Evolutionary conservation across 2,888 invertebrate genomes (phyloP).

Genomic region (Deroplatys truncata): DNA sequence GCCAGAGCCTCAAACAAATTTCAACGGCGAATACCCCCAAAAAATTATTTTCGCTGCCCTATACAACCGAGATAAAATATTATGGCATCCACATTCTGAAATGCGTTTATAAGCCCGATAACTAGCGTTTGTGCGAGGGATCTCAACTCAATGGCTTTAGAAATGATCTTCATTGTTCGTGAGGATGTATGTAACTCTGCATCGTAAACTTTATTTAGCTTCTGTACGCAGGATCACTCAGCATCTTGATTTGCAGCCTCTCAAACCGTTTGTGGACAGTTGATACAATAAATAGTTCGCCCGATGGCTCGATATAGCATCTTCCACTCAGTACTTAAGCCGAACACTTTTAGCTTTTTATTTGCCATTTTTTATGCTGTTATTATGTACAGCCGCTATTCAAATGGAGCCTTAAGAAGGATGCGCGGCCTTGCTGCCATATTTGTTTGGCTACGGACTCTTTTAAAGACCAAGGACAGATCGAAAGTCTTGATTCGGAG

Average conservation of each 20-base stretch:
- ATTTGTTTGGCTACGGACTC: not conserved
- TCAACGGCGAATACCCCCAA: too few relatives aligned
- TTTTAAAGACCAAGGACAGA: not conserved
- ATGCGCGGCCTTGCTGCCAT: not conserved
- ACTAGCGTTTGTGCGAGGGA: too few relatives aligned
- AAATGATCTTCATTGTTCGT: too few relatives aligned
- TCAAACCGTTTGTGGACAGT: not conserved
- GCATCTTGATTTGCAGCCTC: not conserved
- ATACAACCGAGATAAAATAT: too few relatives aligned
- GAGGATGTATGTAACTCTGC: too few relatives aligned
- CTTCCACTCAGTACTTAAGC: not conserved
- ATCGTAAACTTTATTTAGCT: not conserved
- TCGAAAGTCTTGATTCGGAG: not conserved
- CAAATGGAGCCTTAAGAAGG: not conserved
- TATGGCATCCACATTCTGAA: too few relatives aligned
- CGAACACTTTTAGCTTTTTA: not conserved
- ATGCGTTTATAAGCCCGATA: too few relatives aligned
- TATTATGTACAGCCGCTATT: not conserved
- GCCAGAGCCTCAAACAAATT: too few relatives aligned
- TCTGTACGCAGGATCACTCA: not conserved
- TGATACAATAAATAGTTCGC: not conserved
- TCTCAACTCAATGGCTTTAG: too few relatives aligned
- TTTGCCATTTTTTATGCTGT: not conserved
- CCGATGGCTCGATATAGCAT: not conserved
- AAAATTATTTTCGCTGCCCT: too few relatives aligned